phyloP scores from a whole-genome alignment of 2,113 vertebrate species.

The Spermophilus dauricus region DNA sequence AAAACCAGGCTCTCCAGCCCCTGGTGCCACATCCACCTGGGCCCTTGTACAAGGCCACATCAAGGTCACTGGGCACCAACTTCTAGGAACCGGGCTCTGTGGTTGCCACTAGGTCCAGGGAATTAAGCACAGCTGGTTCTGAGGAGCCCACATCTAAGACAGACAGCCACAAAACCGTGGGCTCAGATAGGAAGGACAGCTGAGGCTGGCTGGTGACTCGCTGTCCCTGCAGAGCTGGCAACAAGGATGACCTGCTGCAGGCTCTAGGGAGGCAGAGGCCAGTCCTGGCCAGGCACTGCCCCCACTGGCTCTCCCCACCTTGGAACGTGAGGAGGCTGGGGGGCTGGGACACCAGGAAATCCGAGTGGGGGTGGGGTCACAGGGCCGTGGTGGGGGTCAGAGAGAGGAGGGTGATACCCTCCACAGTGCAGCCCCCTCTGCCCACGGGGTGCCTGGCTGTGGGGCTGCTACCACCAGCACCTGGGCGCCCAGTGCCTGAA shows the following conservation, averaged over 20 bases:
- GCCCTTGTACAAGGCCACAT: too few species aligned
- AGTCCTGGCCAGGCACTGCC: too few species aligned
- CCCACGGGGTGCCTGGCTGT: rapidly evolving
- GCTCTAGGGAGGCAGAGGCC: background rate
- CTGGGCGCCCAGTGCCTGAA: background rate
- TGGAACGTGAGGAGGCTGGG: rapidly evolving
- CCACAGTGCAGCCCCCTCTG: background rate
- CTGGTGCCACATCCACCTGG: background rate
- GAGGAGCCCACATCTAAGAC: rapidly evolving
- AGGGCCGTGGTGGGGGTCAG: rapidly evolving
- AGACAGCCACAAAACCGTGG: too few species aligned
- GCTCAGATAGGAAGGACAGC: background rate
- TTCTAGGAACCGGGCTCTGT: background rate
- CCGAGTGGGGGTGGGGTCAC: too few species aligned
- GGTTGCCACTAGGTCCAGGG: background rate
- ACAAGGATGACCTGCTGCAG: background rate
- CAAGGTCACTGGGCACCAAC: rapidly evolving
- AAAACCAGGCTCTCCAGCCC: too few species aligned
- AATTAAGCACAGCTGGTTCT: rapidly evolving
- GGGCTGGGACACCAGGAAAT: too few species aligned
- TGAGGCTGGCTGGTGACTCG: background rate
- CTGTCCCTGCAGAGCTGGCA: background rate
- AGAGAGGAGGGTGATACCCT: rapidly evolving
- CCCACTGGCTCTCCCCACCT: background rate
- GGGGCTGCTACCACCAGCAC: too few species aligned